Base-by-base conservation (phyloP, 2,113 vertebrate genomes). In the Sterna hirundo region DNA sequence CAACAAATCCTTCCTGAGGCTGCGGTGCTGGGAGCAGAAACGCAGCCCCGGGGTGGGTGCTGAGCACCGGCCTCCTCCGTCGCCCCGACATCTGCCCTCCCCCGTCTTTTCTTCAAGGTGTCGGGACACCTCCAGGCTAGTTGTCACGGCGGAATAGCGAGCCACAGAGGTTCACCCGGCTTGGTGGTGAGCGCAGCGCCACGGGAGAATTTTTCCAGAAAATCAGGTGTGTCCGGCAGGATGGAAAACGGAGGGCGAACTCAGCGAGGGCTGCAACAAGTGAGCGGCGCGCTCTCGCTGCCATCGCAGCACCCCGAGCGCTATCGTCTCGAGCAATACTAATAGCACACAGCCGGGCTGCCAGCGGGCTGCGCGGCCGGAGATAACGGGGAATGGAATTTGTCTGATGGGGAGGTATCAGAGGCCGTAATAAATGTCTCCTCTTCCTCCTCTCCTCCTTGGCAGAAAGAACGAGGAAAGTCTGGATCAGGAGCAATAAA, bases 101-200 rank as follows among this genome's bases (percentile, higher is more conserved):
- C 23, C 22, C 8, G 55, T 11, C 40, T 22, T 44, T 8, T 42
- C 11, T 25, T 11, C 5, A 4, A 20, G 29, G 36, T 1, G 0
- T 8, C 3, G 2, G 32, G 65, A 11, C 34, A 9, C 23, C 18
- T 29, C 36, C 10, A 4, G 38, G 38, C 36, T 22, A 14, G 32
- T 2, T 69, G 74, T 11, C 30, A 3, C 17, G 4, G 68, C 1
- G 1, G 76, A 9, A 0, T 0, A 4, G 21, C 16, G 3, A 19
- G 54, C 19, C 44, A 4, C 30, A 5, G 46, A 27, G 57, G 2
- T 26, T 4, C 29, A 27, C 19, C 13, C 1, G 64, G 71, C 51
- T 46, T 30, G 8, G 60, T 9, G 30, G 51, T 1, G 47, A 82
- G 42, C 5, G 0, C 55, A 27, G 66, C 72, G 17, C 18, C 40